Evolutionary conservation across 1,140 invertebrate species (phyloP).

Genomic region (Drosophila seguyi): DNA sequence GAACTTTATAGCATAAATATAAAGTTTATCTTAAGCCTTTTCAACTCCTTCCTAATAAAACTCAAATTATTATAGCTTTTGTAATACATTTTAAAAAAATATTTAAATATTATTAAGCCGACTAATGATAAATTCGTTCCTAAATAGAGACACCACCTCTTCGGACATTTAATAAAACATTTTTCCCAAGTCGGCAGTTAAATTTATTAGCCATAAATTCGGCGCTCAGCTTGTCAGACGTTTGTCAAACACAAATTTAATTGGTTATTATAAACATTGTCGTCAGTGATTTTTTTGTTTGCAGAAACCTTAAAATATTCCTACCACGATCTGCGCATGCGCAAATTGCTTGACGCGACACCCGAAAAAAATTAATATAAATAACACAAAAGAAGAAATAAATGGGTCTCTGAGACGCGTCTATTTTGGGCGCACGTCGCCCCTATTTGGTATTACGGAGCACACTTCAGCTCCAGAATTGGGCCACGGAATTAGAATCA

Average conservation of each 20-base stretch:
- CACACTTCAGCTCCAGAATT: conserved; percentile 55
- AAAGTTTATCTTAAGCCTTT: no score
- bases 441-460: conserved; percentile 71
- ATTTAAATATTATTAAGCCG: no score
- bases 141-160: neutral
- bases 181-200: neutral
- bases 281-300: conserved; percentile 18
- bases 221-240: conserved; percentile 42
- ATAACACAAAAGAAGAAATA: conserved; percentile 25
- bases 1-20: no score
- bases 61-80: no score
- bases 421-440: conserved; percentile 56
- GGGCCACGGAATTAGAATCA: conserved; percentile 71
- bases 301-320: conserved; percentile 22
- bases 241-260: conserved; percentile 80
- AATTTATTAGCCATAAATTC: conserved; percentile 78
- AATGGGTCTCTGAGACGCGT: conserved; percentile 27
- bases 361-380: conserved; percentile 18
- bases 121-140: neutral
- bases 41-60: no score
- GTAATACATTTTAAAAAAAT: neutral
- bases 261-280: conserved; percentile 69
- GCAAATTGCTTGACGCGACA: conserved; percentile 41
- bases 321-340: conserved; percentile 36
- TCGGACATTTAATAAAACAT: conserved; percentile 1